A percentile compares a stretch with the other conserved stretches of the same genome.
Evolutionary conservation across 2,797 vertebrate genomes (phyloP).

Genomic region (Enteromius unitaeniatus): DNA sequence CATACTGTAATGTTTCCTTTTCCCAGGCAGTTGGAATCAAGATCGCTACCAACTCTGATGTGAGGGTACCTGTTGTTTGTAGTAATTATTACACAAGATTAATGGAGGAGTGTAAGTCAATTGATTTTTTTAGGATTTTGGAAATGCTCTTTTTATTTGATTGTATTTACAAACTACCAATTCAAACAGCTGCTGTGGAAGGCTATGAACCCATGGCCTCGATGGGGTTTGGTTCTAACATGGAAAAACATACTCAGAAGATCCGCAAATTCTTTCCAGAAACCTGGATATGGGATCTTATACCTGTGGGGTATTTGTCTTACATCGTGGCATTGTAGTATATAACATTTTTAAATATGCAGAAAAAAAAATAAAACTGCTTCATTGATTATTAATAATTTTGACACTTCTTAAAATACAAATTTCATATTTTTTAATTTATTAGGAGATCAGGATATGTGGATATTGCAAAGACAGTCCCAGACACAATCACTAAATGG

Average conservation of each 20-base stretch:
- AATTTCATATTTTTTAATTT: slow-evolving; percentile 24
- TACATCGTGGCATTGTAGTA: background rate
- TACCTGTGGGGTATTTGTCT: slow-evolving; percentile 78
- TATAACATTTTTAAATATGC: background rate
- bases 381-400: background rate
- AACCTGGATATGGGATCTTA: slow-evolving; percentile 86
- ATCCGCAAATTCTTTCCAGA: slow-evolving; percentile 77
- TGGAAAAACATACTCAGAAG: slow-evolving; percentile 4
- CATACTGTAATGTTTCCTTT: too few relatives aligned
- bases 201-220: rapidly evolving
- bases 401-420: background rate
- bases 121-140: background rate
- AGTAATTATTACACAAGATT: rapidly evolving
- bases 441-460: slow-evolving; percentile 65
- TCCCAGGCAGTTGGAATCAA: too few relatives aligned
- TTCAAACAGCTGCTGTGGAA: background rate
- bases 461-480: slow-evolving; percentile 71
- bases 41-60: slow-evolving; percentile 7
- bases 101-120: background rate
- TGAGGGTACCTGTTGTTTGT: slow-evolving; percentile 70
- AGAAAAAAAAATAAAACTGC: background rate
- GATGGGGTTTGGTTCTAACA: background rate
- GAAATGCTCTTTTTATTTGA: background rate
- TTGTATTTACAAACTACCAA: background rate
- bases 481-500: slow-evolving; percentile 84